These are phyloP conservation scores for Hemistola chrysoprasaria DNA, from an alignment of 2,888 invertebrate species.

Conservation along the genomic window DNA sequence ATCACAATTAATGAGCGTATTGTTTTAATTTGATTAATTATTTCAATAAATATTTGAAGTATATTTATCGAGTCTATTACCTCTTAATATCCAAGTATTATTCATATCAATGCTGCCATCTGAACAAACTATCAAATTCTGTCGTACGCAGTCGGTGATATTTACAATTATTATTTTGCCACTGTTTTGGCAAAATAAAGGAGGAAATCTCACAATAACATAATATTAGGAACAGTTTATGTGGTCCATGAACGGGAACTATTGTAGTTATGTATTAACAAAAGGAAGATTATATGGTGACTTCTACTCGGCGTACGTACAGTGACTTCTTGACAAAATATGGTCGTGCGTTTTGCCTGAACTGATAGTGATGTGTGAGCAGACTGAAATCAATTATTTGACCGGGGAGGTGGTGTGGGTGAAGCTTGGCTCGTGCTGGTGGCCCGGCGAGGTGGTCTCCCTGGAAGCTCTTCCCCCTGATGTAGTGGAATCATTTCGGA, in stretches of 20 bases:
- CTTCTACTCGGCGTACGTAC: slow-evolving; percentile 65
- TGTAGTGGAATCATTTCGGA: slow-evolving; percentile 84
- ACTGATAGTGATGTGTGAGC: slow-evolving; percentile 85
- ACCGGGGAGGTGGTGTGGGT: slow-evolving; percentile 94
- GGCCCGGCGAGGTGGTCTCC: slow-evolving; percentile 91
- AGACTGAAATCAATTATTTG: slow-evolving; percentile 84
- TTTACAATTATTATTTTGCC: slow-evolving; percentile 78
- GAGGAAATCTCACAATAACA: slow-evolving; percentile 39
- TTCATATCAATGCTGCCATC: slow-evolving; percentile 58
- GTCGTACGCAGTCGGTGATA: slow-evolving; percentile 80
- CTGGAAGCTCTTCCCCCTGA: slow-evolving; percentile 85
- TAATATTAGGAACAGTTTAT: slow-evolving; percentile 31
- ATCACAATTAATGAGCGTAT: too few relatives aligned
- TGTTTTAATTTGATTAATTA: too few relatives aligned
- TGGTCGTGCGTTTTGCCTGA: slow-evolving; percentile 75
- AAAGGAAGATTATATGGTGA: slow-evolving; percentile 56
- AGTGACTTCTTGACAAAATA: slow-evolving; percentile 67
- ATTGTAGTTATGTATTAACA: slow-evolving; percentile 35
- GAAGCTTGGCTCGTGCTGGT: slow-evolving; percentile 90
- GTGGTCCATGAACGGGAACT: slow-evolving; percentile 34
- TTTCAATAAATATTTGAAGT: too few relatives aligned
- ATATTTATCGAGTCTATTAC: too few relatives aligned
- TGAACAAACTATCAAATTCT: slow-evolving; percentile 53
- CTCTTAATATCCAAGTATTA: neutral
- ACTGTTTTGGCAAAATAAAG: slow-evolving; percentile 70